phyloP scores from a whole-genome alignment of 2,888 invertebrate species.

The Tetragonula carbonaria region DNA sequence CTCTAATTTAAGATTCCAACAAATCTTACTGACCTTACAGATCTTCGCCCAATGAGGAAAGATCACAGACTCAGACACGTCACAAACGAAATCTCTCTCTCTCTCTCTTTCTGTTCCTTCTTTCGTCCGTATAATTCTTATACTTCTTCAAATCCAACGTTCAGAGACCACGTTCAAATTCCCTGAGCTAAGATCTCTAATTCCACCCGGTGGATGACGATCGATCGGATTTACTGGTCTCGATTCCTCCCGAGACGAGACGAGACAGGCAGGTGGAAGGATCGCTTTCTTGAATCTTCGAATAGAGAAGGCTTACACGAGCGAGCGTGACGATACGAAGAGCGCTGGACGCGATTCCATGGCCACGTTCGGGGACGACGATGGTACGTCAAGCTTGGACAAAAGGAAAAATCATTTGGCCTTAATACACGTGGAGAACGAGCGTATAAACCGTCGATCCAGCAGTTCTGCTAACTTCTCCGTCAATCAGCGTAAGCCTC shows the following conservation, averaged over 20 bases:
- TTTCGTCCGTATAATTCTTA: neutral
- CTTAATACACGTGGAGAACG: constrained; percentile 69
- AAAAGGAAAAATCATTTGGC: constrained; percentile 54
- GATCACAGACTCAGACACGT: neutral
- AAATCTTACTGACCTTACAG: neutral
- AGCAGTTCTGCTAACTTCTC: constrained; percentile 64
- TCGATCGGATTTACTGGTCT: constrained; percentile 54
- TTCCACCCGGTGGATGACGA: constrained; percentile 34
- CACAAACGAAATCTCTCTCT: neutral
- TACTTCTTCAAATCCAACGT: neutral
- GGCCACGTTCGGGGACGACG: constrained; percentile 12
- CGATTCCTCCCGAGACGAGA: neutral
- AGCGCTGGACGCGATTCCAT: constrained; percentile 10
- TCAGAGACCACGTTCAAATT: neutral
- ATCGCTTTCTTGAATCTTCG: constrained; percentile 56
- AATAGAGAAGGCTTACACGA: constrained; percentile 31
- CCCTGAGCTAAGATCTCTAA: constrained; percentile 18
- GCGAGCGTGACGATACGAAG: constrained; percentile 15
- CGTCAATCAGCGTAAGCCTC: constrained; percentile 77
- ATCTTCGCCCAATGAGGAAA: neutral
- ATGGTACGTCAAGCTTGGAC: constrained; percentile 7
- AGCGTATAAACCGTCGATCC: constrained; percentile 72
- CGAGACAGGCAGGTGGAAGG: constrained; percentile 24
- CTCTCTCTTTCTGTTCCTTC: no score
- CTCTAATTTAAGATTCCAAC: neutral